These are phyloP conservation scores for Drosophila borealis DNA, from an alignment of 2,888 invertebrate species.

Conservation along the genomic window DNA sequence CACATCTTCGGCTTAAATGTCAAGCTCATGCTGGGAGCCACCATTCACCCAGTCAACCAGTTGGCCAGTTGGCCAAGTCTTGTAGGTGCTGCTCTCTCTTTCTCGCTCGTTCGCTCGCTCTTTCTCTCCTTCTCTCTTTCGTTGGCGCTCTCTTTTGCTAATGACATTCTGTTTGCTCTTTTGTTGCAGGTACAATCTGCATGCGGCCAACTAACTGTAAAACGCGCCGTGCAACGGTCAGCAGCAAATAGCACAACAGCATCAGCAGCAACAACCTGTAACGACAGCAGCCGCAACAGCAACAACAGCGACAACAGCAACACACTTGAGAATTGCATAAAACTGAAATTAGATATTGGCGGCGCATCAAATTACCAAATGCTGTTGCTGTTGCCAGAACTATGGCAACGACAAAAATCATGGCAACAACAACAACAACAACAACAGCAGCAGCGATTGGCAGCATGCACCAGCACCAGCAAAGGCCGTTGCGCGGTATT, in stretches of 20 bases:
- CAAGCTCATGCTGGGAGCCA: conserved; percentile 62
- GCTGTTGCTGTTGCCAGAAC: conserved; percentile 59
- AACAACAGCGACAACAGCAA: conserved; percentile 9
- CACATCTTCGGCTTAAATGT: conserved; percentile 69
- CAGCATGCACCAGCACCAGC: conserved; percentile 36
- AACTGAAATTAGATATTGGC: conserved; percentile 58
- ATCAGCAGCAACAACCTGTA: conserved; percentile 40
- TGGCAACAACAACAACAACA: conserved; percentile 24
- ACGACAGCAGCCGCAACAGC: conserved; percentile 34
- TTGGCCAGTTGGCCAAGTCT: conserved; percentile 28
- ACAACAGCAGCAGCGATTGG: conserved; percentile 37
- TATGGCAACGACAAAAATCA: conserved; percentile 52
- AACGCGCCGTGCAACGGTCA: conserved; percentile 64
- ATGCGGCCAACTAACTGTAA: conserved; percentile 71
- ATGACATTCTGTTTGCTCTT: conserved; percentile 25
- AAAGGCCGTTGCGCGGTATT: conserved; percentile 72
- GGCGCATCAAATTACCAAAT: conserved; percentile 60
- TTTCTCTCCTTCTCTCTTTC: conserved; percentile 21
- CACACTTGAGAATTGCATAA: conserved; percentile 47
- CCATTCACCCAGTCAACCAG: conserved; percentile 31
- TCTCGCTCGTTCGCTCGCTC: background rate
- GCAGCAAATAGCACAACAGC: conserved; percentile 29
- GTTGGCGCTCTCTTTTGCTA: conserved; percentile 8
- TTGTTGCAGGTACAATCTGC: conserved; percentile 63
- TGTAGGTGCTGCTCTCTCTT: conserved; percentile 14